Evolutionary conservation across 2,888 invertebrate species (phyloP), one percentile per base, ranked within the genome.

Genomic region (Latheticus oryzae): DNA sequence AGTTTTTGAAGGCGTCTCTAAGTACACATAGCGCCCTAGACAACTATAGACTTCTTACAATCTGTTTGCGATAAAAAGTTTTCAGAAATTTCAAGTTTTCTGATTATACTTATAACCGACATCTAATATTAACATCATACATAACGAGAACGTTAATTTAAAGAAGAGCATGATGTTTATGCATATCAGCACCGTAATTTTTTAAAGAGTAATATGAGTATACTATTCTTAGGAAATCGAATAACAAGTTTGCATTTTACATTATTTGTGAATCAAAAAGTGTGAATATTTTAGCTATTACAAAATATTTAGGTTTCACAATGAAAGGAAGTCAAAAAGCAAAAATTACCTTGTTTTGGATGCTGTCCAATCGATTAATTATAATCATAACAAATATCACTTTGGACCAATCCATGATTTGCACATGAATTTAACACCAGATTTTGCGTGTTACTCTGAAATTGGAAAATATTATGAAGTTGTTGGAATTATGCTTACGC

Each of bases 301-400:
- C 26, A 26, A 33, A 15, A 33, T 16, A 13, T 16, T 15, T 33
- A 33, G 16, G 13, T 33, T 5, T n/a, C n/a, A n/a, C n/a, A n/a
- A n/a, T n/a, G n/a, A 37, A 8, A 11, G 17, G 9, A 47, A 33
- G n/a, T n/a, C n/a, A n/a, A n/a, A n/a, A 47, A 23, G 32, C 9
- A 17, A 47, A 32, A 47, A 32, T 32, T 47, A 47, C 47, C 47
- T 47, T 19, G 33, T 33, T 32, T 33, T 47, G 47, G 33, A 32
- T 19, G 23, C 12, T 23, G 1, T 32, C 47, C 47, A 47, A 12
- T 11, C 16, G 13, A 7, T 23, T 23, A 15, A 47, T 32, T 21
- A 47, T 3, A 4, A 47, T 33, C 13, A 33, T 23, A 47, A 47
- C 32, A 33, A 47, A 32, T n/a, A 33, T 23, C 35, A 47, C 47